Percentiles rank a stretch among this genome's conserved stretches.
These are phyloP conservation scores for Onthophagus sagittarius DNA, from an alignment of 2,888 invertebrate genomes.

Conservation along the genomic window DNA sequence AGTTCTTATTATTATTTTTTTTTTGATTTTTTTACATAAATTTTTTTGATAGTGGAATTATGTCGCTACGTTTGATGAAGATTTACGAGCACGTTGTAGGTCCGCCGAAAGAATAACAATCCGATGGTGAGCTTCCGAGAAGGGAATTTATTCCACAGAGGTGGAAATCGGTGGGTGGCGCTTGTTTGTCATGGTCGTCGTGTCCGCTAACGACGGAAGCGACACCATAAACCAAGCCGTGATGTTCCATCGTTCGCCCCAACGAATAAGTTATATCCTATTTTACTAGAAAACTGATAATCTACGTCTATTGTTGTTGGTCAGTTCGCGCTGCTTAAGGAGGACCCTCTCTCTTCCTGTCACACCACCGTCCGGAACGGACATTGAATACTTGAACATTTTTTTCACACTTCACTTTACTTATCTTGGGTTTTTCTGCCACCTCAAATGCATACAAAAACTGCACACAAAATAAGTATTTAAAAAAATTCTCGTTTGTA, in stretches of 20 bases:
- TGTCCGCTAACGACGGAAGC: constrained; percentile 11
- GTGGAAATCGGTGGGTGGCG: constrained; percentile 31
- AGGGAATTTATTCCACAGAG: constrained; percentile 1
- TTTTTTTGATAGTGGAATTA: no score
- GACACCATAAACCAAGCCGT: constrained; percentile 8
- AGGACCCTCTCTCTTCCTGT: not conserved
- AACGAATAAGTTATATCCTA: not conserved
- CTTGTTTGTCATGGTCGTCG: constrained; percentile 33
- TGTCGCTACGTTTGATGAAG: not conserved
- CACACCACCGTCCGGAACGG: not conserved
- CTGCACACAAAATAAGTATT: not conserved
- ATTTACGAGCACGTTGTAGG: constrained; percentile 3
- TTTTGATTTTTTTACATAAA: not conserved
- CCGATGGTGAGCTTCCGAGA: constrained; percentile 1
- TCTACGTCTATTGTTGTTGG: not conserved
- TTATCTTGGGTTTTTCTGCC: not conserved
- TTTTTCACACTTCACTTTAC: not conserved
- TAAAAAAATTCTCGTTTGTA: no score
- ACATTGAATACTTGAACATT: not conserved
- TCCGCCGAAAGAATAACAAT: constrained; percentile 3
- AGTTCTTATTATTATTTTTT: not conserved
- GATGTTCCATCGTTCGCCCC: not conserved
- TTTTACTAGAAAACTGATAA: not conserved
- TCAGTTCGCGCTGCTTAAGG: not conserved
- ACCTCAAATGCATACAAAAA: not conserved